Base-by-base conservation (phyloP, 2,888 invertebrate genomes). In the Neuroscelio doddi region DNA sequence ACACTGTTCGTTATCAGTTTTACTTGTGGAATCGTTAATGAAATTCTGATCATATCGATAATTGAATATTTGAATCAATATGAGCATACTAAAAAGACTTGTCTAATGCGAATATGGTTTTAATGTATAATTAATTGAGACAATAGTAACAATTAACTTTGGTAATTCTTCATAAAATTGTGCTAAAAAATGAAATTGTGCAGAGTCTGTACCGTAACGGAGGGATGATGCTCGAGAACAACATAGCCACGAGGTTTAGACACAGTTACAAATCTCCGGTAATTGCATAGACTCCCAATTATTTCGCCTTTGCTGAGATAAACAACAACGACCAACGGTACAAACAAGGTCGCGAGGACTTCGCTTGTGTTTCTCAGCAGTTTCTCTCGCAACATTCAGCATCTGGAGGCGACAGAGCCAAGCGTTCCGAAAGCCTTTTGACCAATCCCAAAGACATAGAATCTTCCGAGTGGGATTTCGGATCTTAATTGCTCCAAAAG, bases 271-370 rank as follows among this genome's bases (percentile, higher is more conserved):
- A 57, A 64, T 63, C 56, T 44, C 47, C 10, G 47, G 52, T 49
- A 57, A 64, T 57, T 64, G 64, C 57, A 30, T 44, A 39, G 26
- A 58, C 59, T 49, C 32, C 51, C 64, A 64, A 64, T 64, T 64
- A 64, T 64, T 64, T 59, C 59, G 55, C 56, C 59, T 64, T 45
- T 44, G 46, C 47, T 51, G 36, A 46, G 29, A 51, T 55, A 59
- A 64, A 64, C 59, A 64, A 59, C 51, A 16, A 38, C 34, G 32
- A 44, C 16, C 30, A 27, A 17, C 26, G 44, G 24, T 34, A 51
- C 44, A 49, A 46, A n/a, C n/a, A n/a, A n/a, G n/a, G 52, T 34
- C 17, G 38, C 21, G 39, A 39, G 21, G 34, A 32, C 51, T 51
- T 46, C 15, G 16, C 42, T 46, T 51, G 42, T 15, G 30, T 15